Evolutionary conservation across 2,797 vertebrate genomes (phyloP), one percentile per base, ranked within the genome.

Genomic region (Girardinus metallicus): DNA sequence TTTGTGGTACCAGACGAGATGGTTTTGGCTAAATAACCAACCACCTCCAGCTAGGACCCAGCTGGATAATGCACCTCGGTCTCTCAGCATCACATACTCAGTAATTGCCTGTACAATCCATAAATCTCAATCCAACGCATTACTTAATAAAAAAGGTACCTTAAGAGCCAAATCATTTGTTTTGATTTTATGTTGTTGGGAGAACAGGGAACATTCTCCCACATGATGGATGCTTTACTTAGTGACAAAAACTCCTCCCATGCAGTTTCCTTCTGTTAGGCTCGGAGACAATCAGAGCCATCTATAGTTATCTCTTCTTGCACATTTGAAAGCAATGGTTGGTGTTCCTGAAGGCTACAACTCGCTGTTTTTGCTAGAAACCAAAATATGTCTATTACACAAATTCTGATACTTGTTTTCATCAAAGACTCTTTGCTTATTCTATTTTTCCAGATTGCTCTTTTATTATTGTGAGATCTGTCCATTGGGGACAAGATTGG

Each of bases 371-470:
- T 82, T 72, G 75, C 79, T 85, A 46, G 90, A 83, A 88, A 88
- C 80, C 66, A 83, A 49, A 75, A 73, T 76, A 82, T 53, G 85
- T 89, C 86, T 85, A 80, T 88, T 84, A 87, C 85, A 73, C 77
- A 76, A 47, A 75, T 79, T 68, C 80, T 76, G 68, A 53, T 73
- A 75, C 85, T 84, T 86, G 83, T 88, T 82, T 83, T 82, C 74
- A 70, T 43, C 60, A 46, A 74, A 87, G 84, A 90, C 51, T 82
- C 75, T 80, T 88, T 81, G 31, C 43, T 86, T 80, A 88, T 85
- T 76, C 43, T 81, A 9, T 75, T 78, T 43, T 80, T 86, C 86
- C 81, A 89, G 77, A 74, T 72, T 15, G 26, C 78, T 1, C 0
- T 47, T 83, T 85, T 87, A 11, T 68, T 84, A 85, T 73, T 72